A percentile compares a stretch with the other conserved stretches of the same genome.
phyloP scores from a whole-genome alignment of 2,113 vertebrate species.

The Platichthys stellatus region DNA sequence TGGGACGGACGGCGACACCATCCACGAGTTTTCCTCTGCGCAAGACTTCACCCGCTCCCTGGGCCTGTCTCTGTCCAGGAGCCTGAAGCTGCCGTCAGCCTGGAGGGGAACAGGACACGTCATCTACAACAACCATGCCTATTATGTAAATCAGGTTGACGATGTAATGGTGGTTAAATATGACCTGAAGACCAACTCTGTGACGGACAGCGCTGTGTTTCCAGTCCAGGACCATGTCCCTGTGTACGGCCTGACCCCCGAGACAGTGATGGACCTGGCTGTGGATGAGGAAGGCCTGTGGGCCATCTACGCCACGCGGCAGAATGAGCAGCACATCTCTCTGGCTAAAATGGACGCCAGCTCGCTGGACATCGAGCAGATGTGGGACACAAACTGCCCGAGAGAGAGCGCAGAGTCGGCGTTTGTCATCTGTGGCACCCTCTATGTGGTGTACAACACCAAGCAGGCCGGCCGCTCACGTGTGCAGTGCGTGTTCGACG shows the following conservation, averaged over 20 bases:
- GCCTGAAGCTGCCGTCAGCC: constrained; percentile 86
- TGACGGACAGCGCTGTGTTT: constrained; percentile 90
- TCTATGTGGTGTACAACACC: constrained; percentile 98
- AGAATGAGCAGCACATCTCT: constrained; percentile 90
- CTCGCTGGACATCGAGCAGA: constrained; percentile 91
- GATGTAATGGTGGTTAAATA: constrained; percentile 91
- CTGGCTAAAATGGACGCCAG: constrained; percentile 91
- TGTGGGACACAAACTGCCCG: constrained; percentile 95
- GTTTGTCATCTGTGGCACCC: constrained; percentile 94
- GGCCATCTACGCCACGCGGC: constrained; percentile 91
- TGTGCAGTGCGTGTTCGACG: constrained; percentile 94
- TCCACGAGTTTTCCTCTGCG: constrained; percentile 88
- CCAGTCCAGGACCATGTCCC: constrained; percentile 89
- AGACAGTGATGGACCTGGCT: constrained; percentile 91
- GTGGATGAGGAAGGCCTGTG: constrained; percentile 96
- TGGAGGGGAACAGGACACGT: constrained; percentile 93
- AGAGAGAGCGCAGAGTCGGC: constrained; percentile 92
- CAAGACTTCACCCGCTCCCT: constrained; percentile 89
- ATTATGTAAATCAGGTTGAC: constrained; percentile 83
- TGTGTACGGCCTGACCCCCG: constrained; percentile 86
- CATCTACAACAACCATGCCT: constrained; percentile 86
- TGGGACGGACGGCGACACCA: constrained; percentile 85
- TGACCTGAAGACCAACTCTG: constrained; percentile 84
- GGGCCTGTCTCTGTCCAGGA: constrained; percentile 84
- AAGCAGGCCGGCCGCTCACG: constrained; percentile 91